phyloP scores from a whole-genome alignment of 2,888 invertebrate species.

The Clistopyga incitator region DNA sequence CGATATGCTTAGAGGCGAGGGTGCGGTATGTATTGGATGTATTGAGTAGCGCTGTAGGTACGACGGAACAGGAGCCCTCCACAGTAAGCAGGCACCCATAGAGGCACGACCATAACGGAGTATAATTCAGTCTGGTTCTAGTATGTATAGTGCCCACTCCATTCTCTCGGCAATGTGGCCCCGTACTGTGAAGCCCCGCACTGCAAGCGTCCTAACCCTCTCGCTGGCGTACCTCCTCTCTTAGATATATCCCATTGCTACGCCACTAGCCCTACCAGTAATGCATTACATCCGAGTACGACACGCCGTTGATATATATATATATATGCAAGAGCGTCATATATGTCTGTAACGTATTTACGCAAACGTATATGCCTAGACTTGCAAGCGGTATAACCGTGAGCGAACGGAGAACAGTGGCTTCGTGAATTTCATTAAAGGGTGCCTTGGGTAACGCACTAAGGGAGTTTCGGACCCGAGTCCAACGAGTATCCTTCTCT shows the following conservation, averaged over 20 bases:
- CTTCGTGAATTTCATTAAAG: constrained; percentile 74
- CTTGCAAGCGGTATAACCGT: constrained; percentile 54
- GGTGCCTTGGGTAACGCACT: constrained; percentile 62
- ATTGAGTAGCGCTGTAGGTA: constrained; percentile 74
- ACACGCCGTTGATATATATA: constrained; percentile 72
- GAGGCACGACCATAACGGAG: constrained; percentile 79
- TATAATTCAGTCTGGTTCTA: constrained; percentile 80
- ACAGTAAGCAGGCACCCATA: constrained; percentile 71
- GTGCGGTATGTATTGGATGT: constrained; percentile 75
- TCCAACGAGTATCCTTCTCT: background rate
- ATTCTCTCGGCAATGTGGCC: constrained; percentile 75
- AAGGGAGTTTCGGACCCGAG: constrained; percentile 62
- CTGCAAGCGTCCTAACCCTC: constrained; percentile 31
- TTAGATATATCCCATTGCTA: constrained; percentile 64
- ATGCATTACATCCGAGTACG: constrained; percentile 79
- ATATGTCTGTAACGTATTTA: constrained; percentile 72
- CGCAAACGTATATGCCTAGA: constrained; percentile 57
- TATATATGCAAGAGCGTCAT: constrained; percentile 20
- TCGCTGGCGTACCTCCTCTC: constrained; percentile 44
- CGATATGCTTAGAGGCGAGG: constrained; percentile 73
- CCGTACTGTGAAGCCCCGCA: constrained; percentile 74
- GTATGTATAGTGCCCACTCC: constrained; percentile 79
- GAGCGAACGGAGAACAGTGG: constrained; percentile 66
- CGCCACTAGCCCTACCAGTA: constrained; percentile 73
- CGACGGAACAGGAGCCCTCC: constrained; percentile 63